A percentile compares a stretch with the other conserved stretches of the same genome.
Evolutionary conservation across 2,888 invertebrate genomes (phyloP).

Genomic region (Phasia obesa): DNA sequence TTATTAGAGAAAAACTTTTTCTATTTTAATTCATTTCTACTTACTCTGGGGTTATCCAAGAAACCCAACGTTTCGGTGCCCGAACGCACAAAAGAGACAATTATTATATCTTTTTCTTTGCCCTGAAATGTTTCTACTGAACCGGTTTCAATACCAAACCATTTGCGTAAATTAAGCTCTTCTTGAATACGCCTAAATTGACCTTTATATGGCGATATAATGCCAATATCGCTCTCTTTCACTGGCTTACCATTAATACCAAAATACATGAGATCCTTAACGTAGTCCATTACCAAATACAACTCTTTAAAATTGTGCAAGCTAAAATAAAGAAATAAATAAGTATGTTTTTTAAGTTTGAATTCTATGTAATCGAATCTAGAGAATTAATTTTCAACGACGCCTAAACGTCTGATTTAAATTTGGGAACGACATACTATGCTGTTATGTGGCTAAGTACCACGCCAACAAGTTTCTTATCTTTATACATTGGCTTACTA

Average conservation of each 20-base stretch:
- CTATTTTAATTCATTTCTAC: constrained; percentile 41
- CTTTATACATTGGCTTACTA: too few species aligned
- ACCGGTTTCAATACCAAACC: constrained; percentile 86
- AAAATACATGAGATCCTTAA: constrained; percentile 83
- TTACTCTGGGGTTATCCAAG: constrained; percentile 77
- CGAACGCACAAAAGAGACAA: constrained; percentile 90
- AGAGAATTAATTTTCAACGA: too few species aligned
- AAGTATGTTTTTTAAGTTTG: neutral
- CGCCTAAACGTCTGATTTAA: too few species aligned
- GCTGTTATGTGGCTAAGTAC: too few species aligned
- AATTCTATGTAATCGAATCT: too few species aligned
- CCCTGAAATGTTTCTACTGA: constrained; percentile 95
- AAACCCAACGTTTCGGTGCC: constrained; percentile 77
- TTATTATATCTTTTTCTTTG: constrained; percentile 90
- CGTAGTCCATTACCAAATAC: constrained; percentile 84
- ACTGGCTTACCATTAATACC: constrained; percentile 83
- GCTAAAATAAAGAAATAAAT: neutral
- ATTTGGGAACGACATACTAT: too few species aligned
- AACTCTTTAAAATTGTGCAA: constrained; percentile 83
- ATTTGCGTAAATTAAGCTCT: constrained; percentile 76
- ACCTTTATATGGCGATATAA: constrained; percentile 85
- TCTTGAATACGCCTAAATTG: constrained; percentile 81
- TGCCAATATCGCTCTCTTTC: constrained; percentile 83
- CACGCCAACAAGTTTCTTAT: too few species aligned
- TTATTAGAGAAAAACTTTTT: constrained; percentile 49